Percentiles rank a stretch among this genome's conserved stretches.
phyloP scores from a whole-genome alignment of 2,797 vertebrate genomes.

The Sebastes steindachneri region DNA sequence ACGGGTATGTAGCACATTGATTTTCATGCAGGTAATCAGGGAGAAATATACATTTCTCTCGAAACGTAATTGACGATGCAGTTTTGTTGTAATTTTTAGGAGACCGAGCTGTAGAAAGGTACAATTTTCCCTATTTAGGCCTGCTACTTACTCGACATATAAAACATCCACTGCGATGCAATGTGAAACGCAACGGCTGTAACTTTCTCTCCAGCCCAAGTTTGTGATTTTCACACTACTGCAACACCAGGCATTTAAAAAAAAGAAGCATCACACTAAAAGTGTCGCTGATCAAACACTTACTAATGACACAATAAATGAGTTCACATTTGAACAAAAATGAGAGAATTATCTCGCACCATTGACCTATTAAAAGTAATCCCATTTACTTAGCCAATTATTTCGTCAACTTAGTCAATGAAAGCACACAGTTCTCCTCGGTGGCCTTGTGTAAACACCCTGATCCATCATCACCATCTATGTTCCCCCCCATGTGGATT shows the following conservation, averaged over 20 bases:
- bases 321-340: background rate
- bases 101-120: too few species aligned
- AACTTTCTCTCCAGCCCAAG: background rate
- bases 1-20: background rate
- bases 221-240: background rate
- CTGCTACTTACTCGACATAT: background rate
- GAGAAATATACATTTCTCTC: too few species aligned
- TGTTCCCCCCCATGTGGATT: constrained; percentile 1
- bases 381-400: background rate
- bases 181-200: too few species aligned
- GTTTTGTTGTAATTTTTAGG: background rate
- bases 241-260: background rate
- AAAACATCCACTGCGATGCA: background rate
- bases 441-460: background rate
- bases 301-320: background rate
- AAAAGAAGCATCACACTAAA: background rate
- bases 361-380: background rate
- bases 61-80: too few species aligned
- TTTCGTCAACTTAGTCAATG: background rate
- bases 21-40: too few species aligned
- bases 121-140: background rate
- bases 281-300: background rate
- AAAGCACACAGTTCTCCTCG: background rate
- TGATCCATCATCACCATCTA: constrained; percentile 1
- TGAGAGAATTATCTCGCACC: background rate